phyloP scores from a whole-genome alignment of 2,797 vertebrate species.

The Echiichthys vipera region DNA sequence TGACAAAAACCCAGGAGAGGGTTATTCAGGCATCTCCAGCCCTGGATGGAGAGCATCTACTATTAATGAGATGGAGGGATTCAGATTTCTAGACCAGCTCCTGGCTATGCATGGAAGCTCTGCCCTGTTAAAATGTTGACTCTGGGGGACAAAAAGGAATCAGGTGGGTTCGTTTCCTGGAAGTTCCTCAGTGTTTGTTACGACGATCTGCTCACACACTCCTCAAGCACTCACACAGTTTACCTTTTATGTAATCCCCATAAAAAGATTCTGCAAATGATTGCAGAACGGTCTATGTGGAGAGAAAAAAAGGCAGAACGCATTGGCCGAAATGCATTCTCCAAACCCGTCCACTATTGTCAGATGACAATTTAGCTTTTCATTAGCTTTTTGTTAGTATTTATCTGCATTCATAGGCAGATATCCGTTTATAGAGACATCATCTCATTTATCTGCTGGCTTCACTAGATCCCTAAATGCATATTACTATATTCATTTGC shows the following conservation, averaged over 20 bases:
- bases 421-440: too few species aligned
- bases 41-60: conserved; percentile 74
- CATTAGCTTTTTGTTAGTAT: too few species aligned
- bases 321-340: too few species aligned
- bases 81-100: conserved; percentile 77
- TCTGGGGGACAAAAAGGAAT: conserved; percentile 70
- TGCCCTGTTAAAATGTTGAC: conserved; percentile 72
- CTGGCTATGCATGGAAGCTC: conserved; percentile 66
- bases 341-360: too few species aligned
- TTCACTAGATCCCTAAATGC: too few species aligned
- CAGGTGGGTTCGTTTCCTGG: conserved; percentile 56
- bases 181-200: conserved; percentile 59
- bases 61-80: conserved; percentile 83
- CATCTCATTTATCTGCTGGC: too few species aligned
- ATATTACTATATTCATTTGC: too few species aligned
- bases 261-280: too few species aligned
- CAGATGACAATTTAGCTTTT: too few species aligned
- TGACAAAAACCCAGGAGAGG: conserved; percentile 79
- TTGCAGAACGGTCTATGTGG: too few species aligned
- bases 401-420: too few species aligned
- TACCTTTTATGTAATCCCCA: conserved; percentile 7
- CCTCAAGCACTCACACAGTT: conserved; percentile 30
- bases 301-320: too few species aligned
- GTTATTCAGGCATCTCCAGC: conserved; percentile 76
- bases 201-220: conserved; percentile 41